Conservation (phyloP, 2,888 invertebrate genomes). For the Drosophila conformis region DNA sequence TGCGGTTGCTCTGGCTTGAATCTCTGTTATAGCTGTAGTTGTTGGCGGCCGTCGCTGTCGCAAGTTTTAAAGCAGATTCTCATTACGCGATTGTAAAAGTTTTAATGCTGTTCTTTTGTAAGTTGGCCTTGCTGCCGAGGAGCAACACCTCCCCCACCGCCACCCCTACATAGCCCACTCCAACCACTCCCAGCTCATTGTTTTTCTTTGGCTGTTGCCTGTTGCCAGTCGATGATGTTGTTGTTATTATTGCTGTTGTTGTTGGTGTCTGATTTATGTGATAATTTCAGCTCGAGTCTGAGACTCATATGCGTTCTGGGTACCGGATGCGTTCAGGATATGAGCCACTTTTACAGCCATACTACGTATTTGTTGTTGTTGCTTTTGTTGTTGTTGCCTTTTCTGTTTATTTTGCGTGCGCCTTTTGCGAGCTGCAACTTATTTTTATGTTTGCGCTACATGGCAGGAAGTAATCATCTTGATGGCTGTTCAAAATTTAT, state of each 20-base stretch:
- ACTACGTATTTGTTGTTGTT: constrained; percentile 55
- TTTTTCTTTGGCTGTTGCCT: constrained; percentile 53
- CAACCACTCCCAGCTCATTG: constrained; percentile 46
- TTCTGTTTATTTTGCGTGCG: constrained; percentile 69
- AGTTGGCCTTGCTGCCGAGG: constrained; percentile 61
- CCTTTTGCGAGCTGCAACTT: constrained; percentile 65
- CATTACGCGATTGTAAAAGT: constrained; percentile 80
- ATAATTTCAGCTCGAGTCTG: constrained; percentile 68
- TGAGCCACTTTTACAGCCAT: constrained; percentile 78
- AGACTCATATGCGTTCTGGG: constrained; percentile 67
- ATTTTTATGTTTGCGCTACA: constrained; percentile 75
- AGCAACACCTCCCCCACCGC: background rate
- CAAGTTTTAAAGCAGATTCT: constrained; percentile 80
- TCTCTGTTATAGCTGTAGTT: constrained; percentile 46
- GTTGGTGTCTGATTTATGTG: constrained; percentile 73
- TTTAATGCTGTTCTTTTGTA: constrained; percentile 80
- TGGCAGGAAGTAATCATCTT: constrained; percentile 80
- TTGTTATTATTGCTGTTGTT: constrained; percentile 38
- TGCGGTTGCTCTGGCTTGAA: constrained; percentile 40
- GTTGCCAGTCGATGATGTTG: constrained; percentile 49
- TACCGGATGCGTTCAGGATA: constrained; percentile 77
- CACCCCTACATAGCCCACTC: background rate
- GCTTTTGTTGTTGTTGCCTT: constrained; percentile 53
- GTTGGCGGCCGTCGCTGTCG: constrained; percentile 64
- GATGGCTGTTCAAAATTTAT: constrained; percentile 79